Percentiles rank a stretch among this genome's conserved stretches.
phyloP scores from a whole-genome alignment of 1,140 invertebrate species.

The Limonius californicus region DNA sequence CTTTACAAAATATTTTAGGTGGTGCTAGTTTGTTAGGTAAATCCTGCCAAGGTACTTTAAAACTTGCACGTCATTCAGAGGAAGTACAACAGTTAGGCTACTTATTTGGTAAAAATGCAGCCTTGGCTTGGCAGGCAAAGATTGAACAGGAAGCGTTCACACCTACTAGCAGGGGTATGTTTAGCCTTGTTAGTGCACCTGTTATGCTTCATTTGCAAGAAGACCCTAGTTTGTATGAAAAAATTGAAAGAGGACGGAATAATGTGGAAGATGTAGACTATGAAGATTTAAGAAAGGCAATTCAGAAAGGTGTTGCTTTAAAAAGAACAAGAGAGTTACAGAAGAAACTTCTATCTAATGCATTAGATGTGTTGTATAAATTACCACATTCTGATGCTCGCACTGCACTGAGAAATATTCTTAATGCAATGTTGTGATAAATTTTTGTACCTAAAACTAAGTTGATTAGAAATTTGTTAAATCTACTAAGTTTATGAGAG shows the following conservation, averaged over 20 bases:
- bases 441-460: too few species aligned
- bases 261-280: slow-evolving; percentile 75
- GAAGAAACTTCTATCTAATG: slow-evolving; percentile 69
- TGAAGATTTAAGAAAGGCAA: slow-evolving; percentile 53
- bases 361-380: slow-evolving; percentile 67
- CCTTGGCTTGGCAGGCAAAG: slow-evolving; percentile 83
- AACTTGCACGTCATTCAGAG: slow-evolving; percentile 73
- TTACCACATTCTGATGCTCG: slow-evolving; percentile 72
- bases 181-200: slow-evolving; percentile 76
- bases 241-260: slow-evolving; percentile 68
- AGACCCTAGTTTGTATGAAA: slow-evolving; percentile 63
- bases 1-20: slow-evolving; percentile 71
- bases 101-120: slow-evolving; percentile 88
- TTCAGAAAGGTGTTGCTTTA: slow-evolving; percentile 62
- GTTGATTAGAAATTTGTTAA: too few species aligned
- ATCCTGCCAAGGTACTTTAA: slow-evolving; percentile 80
- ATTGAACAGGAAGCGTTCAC: slow-evolving; percentile 49
- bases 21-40: slow-evolving; percentile 81
- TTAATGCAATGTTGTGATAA: slow-evolving; percentile 1
- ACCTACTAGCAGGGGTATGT: slow-evolving; percentile 55
- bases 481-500: too few species aligned
- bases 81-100: slow-evolving; percentile 72
- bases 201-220: slow-evolving; percentile 78
- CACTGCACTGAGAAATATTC: slow-evolving; percentile 56
- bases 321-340: slow-evolving; percentile 71